Evolutionary conservation across 2,113 vertebrate genomes (phyloP), one percentile per base, ranked within the genome.

Genomic region (Vireo altiloquus): DNA sequence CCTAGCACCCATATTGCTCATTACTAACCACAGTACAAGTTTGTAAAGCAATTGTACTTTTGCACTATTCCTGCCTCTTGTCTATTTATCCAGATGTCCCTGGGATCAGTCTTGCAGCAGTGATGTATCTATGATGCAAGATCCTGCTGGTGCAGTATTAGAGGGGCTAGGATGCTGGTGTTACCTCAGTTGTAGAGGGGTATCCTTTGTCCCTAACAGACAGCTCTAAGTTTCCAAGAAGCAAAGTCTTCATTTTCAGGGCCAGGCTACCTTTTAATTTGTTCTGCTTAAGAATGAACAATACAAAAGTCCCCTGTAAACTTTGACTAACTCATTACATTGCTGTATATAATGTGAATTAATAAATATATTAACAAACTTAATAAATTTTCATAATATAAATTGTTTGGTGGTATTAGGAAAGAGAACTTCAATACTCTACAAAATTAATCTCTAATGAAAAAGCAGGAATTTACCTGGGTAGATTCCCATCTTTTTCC

Each of bases 121-220:
- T 82, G 53, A 72, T 18, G 31, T 72, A 18, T 46, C n/a, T 78
- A 12, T 33, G 33, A 33, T 8, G 5, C 13, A 78, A 74, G 22
- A 46, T 0, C 1, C 42, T 1, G 4, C 13, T 46, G 24, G 16
- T 17, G 52, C 13, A 4, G 1, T 69, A 4, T 52, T 33, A 74
- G 17, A 61, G 8, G 13, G 42, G 5, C 30, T 68, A 50, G 19
- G 19, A 40, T 33, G 11, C 65, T 63, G 9, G 2, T n/a, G 11
- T 46, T 66, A 31, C 39, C 47, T 46, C 12, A 21, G 11, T 25
- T 65, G 19, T 42, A 25, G 46, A 35, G 11, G 11, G 21, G 6
- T 50, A 44, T 39, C 15, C 18, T 56, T 72, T 50, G 28, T 40
- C 25, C 31, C 44, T 82, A n/a, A 31, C 12, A 14, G 20, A 37